phyloP scores from a whole-genome alignment of 2,797 vertebrate genomes.

The Borostomias antarcticus region DNA sequence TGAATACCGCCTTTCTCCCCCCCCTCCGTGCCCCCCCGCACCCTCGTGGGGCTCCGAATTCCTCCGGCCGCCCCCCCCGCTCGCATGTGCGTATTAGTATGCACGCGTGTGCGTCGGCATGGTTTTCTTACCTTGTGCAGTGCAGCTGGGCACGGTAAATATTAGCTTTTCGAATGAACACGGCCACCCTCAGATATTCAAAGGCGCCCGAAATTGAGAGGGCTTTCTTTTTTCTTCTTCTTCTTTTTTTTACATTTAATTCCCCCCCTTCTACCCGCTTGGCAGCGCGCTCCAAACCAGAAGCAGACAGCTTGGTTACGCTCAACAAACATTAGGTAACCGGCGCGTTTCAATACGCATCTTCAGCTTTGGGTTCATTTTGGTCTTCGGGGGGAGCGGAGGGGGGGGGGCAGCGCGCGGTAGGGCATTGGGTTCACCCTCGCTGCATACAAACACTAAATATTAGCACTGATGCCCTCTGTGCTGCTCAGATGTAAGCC shows the following conservation, averaged over 20 bases:
- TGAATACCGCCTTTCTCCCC: conserved; percentile 62
- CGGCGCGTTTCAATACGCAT: conserved; percentile 60
- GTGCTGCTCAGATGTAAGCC: neutral
- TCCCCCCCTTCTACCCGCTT: too few relatives aligned
- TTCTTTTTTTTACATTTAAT: too few relatives aligned
- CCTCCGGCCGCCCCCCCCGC: conserved; percentile 34
- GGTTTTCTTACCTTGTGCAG: conserved; percentile 44
- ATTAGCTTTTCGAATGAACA: conserved; percentile 78
- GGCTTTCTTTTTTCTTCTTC: too few relatives aligned
- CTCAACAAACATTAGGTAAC: conserved; percentile 73
- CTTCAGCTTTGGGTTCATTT: conserved; percentile 51
- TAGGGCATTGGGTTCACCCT: conserved; percentile 57
- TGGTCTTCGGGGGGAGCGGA: conserved; percentile 33
- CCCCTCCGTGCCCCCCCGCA: conserved; percentile 34
- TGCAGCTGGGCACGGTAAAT: conserved; percentile 75
- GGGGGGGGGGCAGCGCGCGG: conserved; percentile 34
- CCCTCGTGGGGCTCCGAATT: conserved; percentile 45
- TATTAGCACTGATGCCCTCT: conserved; percentile 15
- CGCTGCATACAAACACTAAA: conserved; percentile 23
- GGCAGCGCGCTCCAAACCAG: conserved; percentile 62
- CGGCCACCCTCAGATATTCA: conserved; percentile 72
- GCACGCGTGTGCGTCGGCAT: conserved; percentile 45
- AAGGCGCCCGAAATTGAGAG: conserved; percentile 71
- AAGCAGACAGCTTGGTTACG: conserved; percentile 68
- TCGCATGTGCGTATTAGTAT: conserved; percentile 42